These are phyloP conservation scores for Acanthornis magna DNA, from an alignment of 2,797 vertebrate genomes.

Conservation along the genomic window DNA sequence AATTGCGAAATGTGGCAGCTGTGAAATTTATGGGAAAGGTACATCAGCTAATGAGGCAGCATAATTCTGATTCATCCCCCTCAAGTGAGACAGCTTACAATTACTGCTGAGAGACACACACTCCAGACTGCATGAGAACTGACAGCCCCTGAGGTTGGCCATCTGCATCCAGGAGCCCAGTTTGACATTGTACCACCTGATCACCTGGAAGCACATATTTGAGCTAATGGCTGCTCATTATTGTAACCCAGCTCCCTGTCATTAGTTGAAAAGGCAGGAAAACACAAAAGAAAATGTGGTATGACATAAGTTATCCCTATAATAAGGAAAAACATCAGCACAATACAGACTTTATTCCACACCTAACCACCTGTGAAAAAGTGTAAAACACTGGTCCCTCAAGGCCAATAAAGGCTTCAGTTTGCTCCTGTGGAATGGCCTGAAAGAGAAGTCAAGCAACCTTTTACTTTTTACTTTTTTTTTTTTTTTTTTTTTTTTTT, in stretches of 20 bases:
- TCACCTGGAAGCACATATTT: background rate
- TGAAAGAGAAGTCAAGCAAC: background rate
- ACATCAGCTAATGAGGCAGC: background rate
- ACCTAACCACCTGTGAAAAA: background rate
- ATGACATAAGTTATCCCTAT: background rate
- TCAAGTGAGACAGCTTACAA: background rate
- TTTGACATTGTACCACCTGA: background rate
- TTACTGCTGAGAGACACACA: background rate
- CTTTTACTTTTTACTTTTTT: background rate
- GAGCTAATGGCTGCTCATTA: background rate
- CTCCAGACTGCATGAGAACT: fast-evolving
- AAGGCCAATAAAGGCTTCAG: background rate
- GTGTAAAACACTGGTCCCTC: background rate
- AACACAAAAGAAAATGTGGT: background rate
- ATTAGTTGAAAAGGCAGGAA: background rate
- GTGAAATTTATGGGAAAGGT: background rate
- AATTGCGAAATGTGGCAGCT: background rate
- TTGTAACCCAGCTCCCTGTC: background rate
- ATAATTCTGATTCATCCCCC: background rate
- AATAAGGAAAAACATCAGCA: background rate
- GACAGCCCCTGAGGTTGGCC: fast-evolving
- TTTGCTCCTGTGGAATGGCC: background rate
- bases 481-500: background rate
- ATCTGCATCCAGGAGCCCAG: background rate
- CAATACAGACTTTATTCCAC: background rate